Base-by-base conservation (phyloP, 1,140 invertebrate species). In the Armadillidium nasatum region DNA sequence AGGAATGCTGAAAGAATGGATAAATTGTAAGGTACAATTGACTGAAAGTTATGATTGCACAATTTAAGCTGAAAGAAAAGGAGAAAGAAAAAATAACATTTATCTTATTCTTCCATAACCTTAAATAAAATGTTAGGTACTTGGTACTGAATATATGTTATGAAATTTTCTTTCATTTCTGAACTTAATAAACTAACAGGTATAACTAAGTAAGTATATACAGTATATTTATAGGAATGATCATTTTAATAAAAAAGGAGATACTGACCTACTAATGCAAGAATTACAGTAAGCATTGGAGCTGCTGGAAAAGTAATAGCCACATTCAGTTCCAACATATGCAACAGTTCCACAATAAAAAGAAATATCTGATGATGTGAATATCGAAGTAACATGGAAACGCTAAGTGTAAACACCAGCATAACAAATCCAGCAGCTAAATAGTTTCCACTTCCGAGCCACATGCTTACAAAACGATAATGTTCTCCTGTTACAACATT, bases 331-430 rank as follows among this genome's bases (percentile, higher is more conserved):
- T 99, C 96, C 84, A 98, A 86, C 94, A 98, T 97, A 86, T 98
- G 96, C 76, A 99, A 88, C 71, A 99, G 87, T 85, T 99, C 96
- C 83, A 98, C 94, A 81, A 98, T 97, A 83, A 98, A 98, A 43
- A 98, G 89, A 85, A 99, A 98, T 82, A 99, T 98, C 86, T 99
- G 97, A 85, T 99, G 96, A 87, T 99, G 97, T 3, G 97, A 98
- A 86, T 98, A 99, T 67, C 97, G 90, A 68, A 99, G 87, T 78
- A 99, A 87, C 92, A 99, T 98, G 4, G 97, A 98, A 82, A 99
- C 96, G 0, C 95, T 97, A 46, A 99, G 91, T 10, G 97, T 99
- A 90, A 99, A 99, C 44, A 98, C 89, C 15, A 99, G 88, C 97
- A 99, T 99, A 70, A 98, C 95, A 84, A 96, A 92, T 82, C 95